Conservation (phyloP, 2,113 vertebrate species). For the Tympanuchus pallidicinctus region DNA sequence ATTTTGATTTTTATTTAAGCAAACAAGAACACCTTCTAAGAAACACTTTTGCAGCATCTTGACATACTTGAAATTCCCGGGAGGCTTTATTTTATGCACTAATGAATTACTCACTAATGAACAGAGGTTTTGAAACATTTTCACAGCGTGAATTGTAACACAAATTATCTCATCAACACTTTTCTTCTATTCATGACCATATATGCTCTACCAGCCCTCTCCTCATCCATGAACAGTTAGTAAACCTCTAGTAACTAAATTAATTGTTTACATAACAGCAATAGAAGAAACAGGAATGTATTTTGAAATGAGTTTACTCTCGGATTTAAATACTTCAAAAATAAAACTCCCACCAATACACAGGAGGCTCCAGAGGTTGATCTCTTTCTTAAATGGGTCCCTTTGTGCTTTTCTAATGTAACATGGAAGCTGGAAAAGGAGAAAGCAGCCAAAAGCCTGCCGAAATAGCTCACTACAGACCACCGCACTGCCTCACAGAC, state of each 20-base stretch:
- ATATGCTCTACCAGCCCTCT: not conserved
- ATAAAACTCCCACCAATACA: not conserved
- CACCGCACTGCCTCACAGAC: not conserved
- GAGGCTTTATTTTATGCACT: not conserved
- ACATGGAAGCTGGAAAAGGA: not conserved
- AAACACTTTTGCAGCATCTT: not conserved
- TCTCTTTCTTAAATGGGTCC: not conserved
- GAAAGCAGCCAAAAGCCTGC: not conserved
- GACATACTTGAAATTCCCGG: not conserved
- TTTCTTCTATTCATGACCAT: not conserved
- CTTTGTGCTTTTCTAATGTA: not conserved
- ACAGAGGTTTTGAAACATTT: not conserved
- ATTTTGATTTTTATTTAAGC: conserved; percentile 46
- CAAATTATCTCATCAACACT: not conserved
- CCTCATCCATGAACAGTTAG: not conserved
- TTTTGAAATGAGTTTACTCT: not conserved
- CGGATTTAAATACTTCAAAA: not conserved
- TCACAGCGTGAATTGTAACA: not conserved
- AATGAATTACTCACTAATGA: not conserved
- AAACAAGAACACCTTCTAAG: conserved; percentile 25
- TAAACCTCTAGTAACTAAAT: not conserved
- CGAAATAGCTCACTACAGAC: not conserved
- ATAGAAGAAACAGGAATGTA: not conserved
- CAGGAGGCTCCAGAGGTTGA: not conserved
- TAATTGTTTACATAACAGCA: not conserved